A percentile compares a stretch with the other conserved stretches of the same genome.
Conservation (phyloP, 2,113 vertebrate genomes). For the Campylomormyrus tamandua region DNA sequence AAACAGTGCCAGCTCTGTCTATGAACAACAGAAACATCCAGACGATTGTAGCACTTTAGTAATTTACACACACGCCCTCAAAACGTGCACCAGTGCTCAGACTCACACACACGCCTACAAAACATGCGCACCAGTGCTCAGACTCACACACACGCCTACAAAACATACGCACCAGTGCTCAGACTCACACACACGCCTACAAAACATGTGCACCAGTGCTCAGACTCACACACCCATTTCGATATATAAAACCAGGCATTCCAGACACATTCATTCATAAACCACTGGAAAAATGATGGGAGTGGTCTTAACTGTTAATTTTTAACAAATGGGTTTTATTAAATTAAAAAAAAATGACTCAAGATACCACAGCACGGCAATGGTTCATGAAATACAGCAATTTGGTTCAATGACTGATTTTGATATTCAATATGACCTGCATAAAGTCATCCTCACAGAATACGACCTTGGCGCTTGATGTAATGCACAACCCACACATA, state of each 20-base stretch:
- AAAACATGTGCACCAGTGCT: too few relatives aligned
- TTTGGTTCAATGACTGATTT: neutral
- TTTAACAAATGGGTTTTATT: neutral
- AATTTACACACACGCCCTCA: neutral
- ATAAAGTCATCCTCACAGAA: neutral
- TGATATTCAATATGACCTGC: neutral
- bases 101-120: neutral
- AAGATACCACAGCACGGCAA: neutral
- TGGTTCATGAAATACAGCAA: neutral
- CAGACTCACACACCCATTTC: neutral
- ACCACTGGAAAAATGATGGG: neutral
- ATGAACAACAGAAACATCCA: neutral
- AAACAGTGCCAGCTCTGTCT: neutral
- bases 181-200: neutral
- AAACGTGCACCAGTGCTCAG: neutral
- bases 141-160: neutral
- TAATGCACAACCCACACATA: neutral
- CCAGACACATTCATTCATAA: neutral
- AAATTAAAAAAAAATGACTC: neutral
- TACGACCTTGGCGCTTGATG: neutral
- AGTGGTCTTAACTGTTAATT: neutral
- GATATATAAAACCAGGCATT: neutral
- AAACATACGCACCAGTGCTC: too few relatives aligned
- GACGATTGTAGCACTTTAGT: neutral
- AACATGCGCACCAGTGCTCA: neutral